Conservation (phyloP, 1,140 invertebrate genomes). For the Monomorium pharaonis region DNA sequence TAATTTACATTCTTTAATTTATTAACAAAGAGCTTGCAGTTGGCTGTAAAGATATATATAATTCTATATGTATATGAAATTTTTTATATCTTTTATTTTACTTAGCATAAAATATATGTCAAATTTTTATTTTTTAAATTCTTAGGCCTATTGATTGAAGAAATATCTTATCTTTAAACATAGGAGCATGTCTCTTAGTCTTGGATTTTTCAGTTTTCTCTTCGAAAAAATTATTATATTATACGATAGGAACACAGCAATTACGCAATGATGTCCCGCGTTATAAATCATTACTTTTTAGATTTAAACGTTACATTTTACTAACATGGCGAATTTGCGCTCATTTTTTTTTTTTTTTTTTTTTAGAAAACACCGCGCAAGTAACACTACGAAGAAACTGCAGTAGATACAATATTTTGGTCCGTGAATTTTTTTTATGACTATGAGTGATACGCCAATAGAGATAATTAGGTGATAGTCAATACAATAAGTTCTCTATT, state of each 20-base stretch:
- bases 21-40: background rate
- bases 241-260: constrained; percentile 55
- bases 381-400: constrained; percentile 46
- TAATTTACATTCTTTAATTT: constrained; percentile 10
- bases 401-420: constrained; percentile 63
- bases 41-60: background rate
- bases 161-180: constrained; percentile 27
- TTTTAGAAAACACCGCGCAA: constrained; percentile 45
- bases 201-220: background rate
- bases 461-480: background rate
- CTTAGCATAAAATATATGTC: constrained; percentile 25
- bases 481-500: constrained; percentile 6
- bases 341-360: background rate
- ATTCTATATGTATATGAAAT: background rate
- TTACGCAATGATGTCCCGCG: constrained; percentile 39
- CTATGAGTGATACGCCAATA: constrained; percentile 6
- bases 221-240: constrained; percentile 24
- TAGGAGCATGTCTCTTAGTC: background rate
- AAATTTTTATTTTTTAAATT: background rate
- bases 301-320: constrained; percentile 10
- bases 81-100: constrained; percentile 11
- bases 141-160: constrained; percentile 33
- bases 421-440: constrained; percentile 65
- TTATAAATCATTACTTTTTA: constrained; percentile 36
- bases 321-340: constrained; percentile 7